Evolutionary conservation across 2,797 vertebrate species (phyloP).

Genomic region (Aselliscus stoliczkanus): DNA sequence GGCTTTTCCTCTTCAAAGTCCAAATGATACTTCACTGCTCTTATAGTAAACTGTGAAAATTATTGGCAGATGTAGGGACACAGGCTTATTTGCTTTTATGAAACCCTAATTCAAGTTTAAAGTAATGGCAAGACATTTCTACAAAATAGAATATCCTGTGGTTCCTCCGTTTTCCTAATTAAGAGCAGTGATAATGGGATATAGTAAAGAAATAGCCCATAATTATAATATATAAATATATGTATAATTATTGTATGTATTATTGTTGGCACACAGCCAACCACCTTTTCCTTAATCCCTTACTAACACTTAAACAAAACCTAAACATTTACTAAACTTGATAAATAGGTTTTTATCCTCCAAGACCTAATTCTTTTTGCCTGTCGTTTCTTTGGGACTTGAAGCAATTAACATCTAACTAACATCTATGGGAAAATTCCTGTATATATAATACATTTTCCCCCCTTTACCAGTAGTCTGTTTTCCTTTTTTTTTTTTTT

Average conservation of each 20-base stretch:
- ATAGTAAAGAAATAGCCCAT: background rate
- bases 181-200: background rate
- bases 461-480: background rate
- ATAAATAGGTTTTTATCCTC: background rate
- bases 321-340: slow-evolving; percentile 44
- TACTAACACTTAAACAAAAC: slow-evolving; percentile 17
- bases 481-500: background rate
- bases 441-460: background rate
- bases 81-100: slow-evolving; percentile 42
- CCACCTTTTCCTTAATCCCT: slow-evolving; percentile 40
- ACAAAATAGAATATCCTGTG: background rate
- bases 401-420: slow-evolving; percentile 28
- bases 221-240: background rate
- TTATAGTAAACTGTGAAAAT: slow-evolving; percentile 59
- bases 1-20: slow-evolving; percentile 24
- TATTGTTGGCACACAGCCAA: slow-evolving; percentile 44
- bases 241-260: background rate
- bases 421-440: background rate
- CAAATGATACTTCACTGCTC: slow-evolving; percentile 15
- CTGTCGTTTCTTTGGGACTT: slow-evolving; percentile 36
- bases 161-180: slow-evolving; percentile 5
- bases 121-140: slow-evolving; percentile 38
- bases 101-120: slow-evolving; percentile 49
- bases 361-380: slow-evolving; percentile 21
- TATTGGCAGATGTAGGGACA: slow-evolving; percentile 38